phyloP scores from a whole-genome alignment of 2,888 invertebrate genomes.

The Clepsis dumicolana region DNA sequence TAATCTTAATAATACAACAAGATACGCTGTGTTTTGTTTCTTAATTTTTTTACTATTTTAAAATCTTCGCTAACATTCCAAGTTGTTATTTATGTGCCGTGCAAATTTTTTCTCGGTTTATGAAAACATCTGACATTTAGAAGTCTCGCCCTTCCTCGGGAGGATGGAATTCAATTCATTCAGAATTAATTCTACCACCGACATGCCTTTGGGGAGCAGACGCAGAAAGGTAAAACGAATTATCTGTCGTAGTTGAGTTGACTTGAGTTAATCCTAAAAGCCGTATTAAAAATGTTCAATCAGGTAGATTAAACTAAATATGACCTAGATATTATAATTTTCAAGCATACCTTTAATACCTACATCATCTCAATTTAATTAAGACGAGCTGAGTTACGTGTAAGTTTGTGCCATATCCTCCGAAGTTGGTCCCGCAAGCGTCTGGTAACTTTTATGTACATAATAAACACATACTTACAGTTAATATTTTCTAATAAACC shows the following conservation, averaged over 20 bases:
- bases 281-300: background rate
- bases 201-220: background rate
- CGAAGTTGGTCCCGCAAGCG: background rate
- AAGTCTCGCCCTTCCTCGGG: background rate
- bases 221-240: background rate
- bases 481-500: constrained; percentile 3
- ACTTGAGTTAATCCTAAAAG: background rate
- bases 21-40: background rate
- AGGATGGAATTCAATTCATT: background rate
- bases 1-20: background rate
- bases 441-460: background rate
- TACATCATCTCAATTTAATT: background rate
- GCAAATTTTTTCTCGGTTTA: background rate
- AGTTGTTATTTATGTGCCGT: background rate
- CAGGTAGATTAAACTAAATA: background rate
- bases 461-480: background rate
- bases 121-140: background rate
- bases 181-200: background rate
- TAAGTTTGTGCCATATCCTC: background rate
- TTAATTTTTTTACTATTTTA: background rate
- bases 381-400: background rate
- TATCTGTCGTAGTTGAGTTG: background rate
- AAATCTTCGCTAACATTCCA: background rate
- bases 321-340: background rate
- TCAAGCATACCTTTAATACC: background rate